Percentiles rank a stretch among this genome's conserved stretches.
Conservation (phyloP, 2,113 vertebrate species). For the Callipepla californica region DNA sequence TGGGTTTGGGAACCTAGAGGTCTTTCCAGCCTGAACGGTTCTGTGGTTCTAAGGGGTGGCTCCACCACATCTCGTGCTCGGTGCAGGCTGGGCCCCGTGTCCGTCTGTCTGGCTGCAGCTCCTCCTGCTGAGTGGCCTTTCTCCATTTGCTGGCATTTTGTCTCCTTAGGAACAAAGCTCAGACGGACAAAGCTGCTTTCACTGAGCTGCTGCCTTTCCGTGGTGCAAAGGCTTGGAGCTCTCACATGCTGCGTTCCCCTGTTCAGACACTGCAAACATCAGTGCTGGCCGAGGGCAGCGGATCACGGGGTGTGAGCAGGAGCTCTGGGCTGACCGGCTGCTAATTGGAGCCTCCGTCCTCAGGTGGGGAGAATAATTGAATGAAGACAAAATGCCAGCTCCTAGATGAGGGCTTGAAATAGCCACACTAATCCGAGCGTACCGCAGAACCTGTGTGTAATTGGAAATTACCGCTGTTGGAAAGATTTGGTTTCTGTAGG, state of each 20-base stretch:
- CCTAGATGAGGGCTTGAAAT: neutral
- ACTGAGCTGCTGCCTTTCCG: neutral
- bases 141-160: neutral
- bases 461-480: neutral
- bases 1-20: too few species aligned
- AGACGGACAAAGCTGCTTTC: neutral
- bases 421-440: neutral
- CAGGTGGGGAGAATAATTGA: neutral
- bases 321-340: neutral
- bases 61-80: too few species aligned
- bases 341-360: neutral
- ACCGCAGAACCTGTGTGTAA: neutral
- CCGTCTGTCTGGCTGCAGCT: neutral
- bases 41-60: too few species aligned
- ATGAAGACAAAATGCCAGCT: neutral
- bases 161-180: neutral
- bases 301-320: neutral
- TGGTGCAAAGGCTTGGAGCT: neutral
- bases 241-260: neutral
- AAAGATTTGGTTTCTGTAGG: neutral
- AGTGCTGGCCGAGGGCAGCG: neutral
- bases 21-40: too few species aligned
- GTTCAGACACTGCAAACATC: neutral
- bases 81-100: neutral
- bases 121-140: neutral